Evolutionary conservation across 2,113 vertebrate genomes (phyloP), one percentile per base, ranked within the genome.

Genomic region (Thalassarche chlororhynchos): DNA sequence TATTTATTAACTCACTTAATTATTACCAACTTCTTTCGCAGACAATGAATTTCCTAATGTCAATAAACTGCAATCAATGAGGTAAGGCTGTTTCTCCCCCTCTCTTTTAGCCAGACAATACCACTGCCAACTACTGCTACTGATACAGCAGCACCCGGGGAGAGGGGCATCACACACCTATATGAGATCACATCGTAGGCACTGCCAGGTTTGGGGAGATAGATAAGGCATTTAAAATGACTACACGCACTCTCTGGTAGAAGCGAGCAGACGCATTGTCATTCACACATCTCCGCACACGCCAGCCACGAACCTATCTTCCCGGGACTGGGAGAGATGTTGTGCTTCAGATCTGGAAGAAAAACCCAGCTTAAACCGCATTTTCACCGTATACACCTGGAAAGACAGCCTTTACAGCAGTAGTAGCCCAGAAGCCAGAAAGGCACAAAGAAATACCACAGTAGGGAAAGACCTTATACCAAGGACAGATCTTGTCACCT

Each of bases 1-100:
- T 93, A 71, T 96, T 97, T 97, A 97, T 96, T 89, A 96, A 95
- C 79, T 93, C 66, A 19, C 84, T 94, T 87, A 96, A 97, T 96
- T 90, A 97, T 97, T 77, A 96, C 89, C 94, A 97, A 89, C 88
- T 96, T 96, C 96, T 95, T 93, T 86, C 15, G 40, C 87, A 95
- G 96, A 94, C 93, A 84, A 54, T 91, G 80, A 94, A 86, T 98
- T 98, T 96, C 84, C 85, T 95, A 85, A 91, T 69, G 88, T 91
- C 81, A 87, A 94, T 93, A 96, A 95, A 76, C 69, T 61, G 64
- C 96, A 97, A 95, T 93, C 82, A 83, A 84, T 92, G 90, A 94
- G 90, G 86, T 82, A 90, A 79, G 29, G 25, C 81, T 89, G 52
- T 57, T 58, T 61, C 79, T 54, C 40, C 42, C 54, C 66, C 87